These are phyloP conservation scores for Lycocerus yunnanus DNA, from an alignment of 2,888 invertebrate genomes.

Conservation along the genomic window DNA sequence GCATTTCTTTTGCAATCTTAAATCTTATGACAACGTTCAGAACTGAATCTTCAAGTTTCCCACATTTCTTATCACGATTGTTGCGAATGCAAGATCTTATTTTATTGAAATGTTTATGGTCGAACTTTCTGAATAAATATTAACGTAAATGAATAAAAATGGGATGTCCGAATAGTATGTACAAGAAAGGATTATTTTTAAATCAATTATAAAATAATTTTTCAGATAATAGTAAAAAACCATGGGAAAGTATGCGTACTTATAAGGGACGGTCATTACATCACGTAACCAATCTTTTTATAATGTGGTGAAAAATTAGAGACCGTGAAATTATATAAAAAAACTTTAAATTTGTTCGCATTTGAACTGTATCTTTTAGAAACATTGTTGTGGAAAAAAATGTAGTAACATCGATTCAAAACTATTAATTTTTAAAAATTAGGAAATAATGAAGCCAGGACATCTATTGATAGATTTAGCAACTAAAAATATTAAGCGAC, in stretches of 20 bases:
- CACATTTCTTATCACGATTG: slow-evolving; percentile 21
- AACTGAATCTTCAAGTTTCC: slow-evolving; percentile 18
- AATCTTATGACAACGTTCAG: slow-evolving; percentile 5
- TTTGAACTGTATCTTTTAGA: slow-evolving; percentile 6
- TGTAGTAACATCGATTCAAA: neutral
- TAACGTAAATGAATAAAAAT: no score
- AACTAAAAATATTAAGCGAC: neutral
- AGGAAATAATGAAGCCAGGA: neutral
- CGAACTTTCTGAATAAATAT: neutral
- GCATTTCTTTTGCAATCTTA: slow-evolving; percentile 1
- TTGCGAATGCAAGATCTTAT: slow-evolving; percentile 16
- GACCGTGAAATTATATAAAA: slow-evolving; percentile 28
- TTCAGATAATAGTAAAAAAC: neutral
- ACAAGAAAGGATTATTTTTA: neutral
- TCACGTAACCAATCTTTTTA: slow-evolving; percentile 28
- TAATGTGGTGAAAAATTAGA: slow-evolving; percentile 21
- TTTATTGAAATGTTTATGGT: slow-evolving; percentile 11
- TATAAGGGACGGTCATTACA: slow-evolving; percentile 25
- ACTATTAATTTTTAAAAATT: neutral
- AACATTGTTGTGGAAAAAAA: neutral
- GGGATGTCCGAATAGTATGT: neutral
- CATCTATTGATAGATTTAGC: neutral
- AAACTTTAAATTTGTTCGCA: slow-evolving; percentile 21
- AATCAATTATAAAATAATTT: neutral
- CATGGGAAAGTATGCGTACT: slow-evolving; percentile 26